Conservation (phyloP, 23 tunicate genomes). For the Ascidia mentula region DNA sequence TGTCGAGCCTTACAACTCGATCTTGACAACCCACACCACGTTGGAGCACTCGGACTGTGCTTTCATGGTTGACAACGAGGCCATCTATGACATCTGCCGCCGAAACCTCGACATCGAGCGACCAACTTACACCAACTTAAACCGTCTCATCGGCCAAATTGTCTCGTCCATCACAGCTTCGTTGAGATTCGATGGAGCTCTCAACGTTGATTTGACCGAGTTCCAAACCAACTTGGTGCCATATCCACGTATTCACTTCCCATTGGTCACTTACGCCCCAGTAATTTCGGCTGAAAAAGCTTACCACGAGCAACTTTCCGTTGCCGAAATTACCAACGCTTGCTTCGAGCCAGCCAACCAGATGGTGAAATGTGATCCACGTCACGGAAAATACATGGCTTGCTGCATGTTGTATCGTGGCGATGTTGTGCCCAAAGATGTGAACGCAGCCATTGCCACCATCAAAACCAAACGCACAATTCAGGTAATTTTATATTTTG, state of each 20-base stretch:
- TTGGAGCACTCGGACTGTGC: constrained; percentile 19
- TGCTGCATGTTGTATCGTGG: no score
- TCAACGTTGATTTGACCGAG: constrained; percentile 90
- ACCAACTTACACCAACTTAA: constrained; percentile 94
- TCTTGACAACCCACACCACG: no score
- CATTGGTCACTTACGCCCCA: no score
- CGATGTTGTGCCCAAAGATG: no score
- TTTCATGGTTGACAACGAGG: constrained; percentile 77
- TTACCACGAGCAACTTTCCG: no score
- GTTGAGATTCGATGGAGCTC: constrained; percentile 87
- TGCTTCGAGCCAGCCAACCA: no score
- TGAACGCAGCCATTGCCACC: constrained; percentile 59
- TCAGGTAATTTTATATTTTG: constrained; percentile 19
- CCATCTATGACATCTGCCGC: constrained; percentile 98
- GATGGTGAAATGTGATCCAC: no score
- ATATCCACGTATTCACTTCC: no score
- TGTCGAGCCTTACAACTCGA: constrained; percentile 17
- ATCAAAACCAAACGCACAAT: constrained; percentile 64
- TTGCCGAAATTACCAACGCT: no score
- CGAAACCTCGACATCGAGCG: constrained; percentile 92
- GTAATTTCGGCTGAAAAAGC: constrained; percentile 65
- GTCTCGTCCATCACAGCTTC: constrained; percentile 97
- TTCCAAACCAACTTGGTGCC: constrained; percentile 99
- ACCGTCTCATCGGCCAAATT: constrained; percentile 91
- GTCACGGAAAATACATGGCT: constrained; percentile 91